These are phyloP conservation scores for Himalopsyche japonica DNA, from an alignment of 2,888 invertebrate genomes.

Conservation along the genomic window DNA sequence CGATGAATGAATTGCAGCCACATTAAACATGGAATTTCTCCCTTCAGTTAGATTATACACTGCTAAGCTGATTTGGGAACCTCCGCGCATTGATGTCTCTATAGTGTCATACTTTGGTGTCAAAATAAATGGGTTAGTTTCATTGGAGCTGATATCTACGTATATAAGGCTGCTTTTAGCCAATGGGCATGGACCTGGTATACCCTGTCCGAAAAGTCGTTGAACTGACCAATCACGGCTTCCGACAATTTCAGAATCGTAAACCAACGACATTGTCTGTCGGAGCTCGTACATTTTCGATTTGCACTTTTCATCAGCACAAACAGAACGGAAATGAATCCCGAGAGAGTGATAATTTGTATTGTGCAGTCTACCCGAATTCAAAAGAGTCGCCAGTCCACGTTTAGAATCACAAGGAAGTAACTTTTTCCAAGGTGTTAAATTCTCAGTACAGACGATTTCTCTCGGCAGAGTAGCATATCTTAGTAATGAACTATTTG, in stretches of 20 bases:
- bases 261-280: conserved; percentile 85
- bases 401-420: conserved; percentile 91
- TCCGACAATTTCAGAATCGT: conserved; percentile 73
- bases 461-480: conserved; percentile 94
- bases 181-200: conserved; percentile 81
- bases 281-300: conserved; percentile 75
- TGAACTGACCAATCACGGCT: conserved; percentile 83
- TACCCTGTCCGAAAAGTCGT: conserved; percentile 83
- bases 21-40: conserved; percentile 64
- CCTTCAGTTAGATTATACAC: conserved; percentile 68
- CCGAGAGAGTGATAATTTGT: conserved; percentile 91
- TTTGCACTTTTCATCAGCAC: conserved; percentile 63
- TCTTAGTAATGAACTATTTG: conserved; percentile 63
- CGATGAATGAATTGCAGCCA: conserved; percentile 64
- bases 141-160: conserved; percentile 73
- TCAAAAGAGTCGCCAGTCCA: conserved; percentile 85
- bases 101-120: conserved; percentile 64
- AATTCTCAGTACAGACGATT: conserved; percentile 97
- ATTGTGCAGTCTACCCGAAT: conserved; percentile 89
- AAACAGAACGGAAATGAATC: conserved; percentile 81
- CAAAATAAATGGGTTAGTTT: conserved; percentile 65
- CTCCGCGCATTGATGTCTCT: conserved; percentile 68
- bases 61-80: conserved; percentile 67
- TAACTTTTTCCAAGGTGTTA: conserved; percentile 98
- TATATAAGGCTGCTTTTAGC: conserved; percentile 78